These are phyloP conservation scores for Acrocera orbiculus DNA, from an alignment of 2,888 invertebrate genomes.

Conservation along the genomic window DNA sequence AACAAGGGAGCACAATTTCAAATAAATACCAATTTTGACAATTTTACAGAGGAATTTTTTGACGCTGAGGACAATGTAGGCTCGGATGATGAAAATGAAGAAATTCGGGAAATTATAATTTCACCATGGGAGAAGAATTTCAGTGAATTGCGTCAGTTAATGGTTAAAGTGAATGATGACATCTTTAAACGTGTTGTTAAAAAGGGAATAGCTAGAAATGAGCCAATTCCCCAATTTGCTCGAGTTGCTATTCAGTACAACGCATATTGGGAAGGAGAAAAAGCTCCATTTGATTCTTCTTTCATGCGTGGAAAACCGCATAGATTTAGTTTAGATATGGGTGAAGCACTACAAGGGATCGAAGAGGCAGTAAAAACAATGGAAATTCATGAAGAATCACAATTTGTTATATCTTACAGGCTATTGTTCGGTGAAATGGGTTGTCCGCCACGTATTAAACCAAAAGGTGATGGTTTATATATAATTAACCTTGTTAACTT, in stretches of 20 bases:
- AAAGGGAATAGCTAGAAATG: constrained; percentile 11
- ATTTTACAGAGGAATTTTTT: constrained; percentile 14
- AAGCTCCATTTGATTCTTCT: constrained; percentile 28
- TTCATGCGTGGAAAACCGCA: constrained; percentile 22
- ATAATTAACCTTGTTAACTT: constrained; percentile 52
- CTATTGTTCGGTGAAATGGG: constrained; percentile 61
- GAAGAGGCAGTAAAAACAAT: constrained; percentile 56
- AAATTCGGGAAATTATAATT: constrained; percentile 12
- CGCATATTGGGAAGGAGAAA: constrained; percentile 25
- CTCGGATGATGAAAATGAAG: constrained; percentile 17
- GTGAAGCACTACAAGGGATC: constrained; percentile 41
- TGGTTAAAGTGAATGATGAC: constrained; percentile 18
- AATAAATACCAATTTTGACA: constrained; percentile 20
- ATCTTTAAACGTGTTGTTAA: constrained; percentile 22
- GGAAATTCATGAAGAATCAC: constrained; percentile 59
- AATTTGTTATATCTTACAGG: constrained; percentile 56
- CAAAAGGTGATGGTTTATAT: constrained; percentile 51
- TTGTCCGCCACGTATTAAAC: constrained; percentile 60
- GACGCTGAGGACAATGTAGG: constrained; percentile 17
- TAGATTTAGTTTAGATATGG: constrained; percentile 20
- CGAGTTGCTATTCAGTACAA: constrained; percentile 25
- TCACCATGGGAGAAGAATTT: constrained; percentile 28
- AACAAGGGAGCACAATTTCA: constrained; percentile 22
- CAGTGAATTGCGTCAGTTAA: constrained; percentile 19
- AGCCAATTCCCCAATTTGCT: constrained; percentile 19